Percentiles rank a stretch among this genome's conserved stretches.
Evolutionary conservation across 2,888 invertebrate genomes (phyloP).

Genomic region (Zootermopsis nevadensis): DNA sequence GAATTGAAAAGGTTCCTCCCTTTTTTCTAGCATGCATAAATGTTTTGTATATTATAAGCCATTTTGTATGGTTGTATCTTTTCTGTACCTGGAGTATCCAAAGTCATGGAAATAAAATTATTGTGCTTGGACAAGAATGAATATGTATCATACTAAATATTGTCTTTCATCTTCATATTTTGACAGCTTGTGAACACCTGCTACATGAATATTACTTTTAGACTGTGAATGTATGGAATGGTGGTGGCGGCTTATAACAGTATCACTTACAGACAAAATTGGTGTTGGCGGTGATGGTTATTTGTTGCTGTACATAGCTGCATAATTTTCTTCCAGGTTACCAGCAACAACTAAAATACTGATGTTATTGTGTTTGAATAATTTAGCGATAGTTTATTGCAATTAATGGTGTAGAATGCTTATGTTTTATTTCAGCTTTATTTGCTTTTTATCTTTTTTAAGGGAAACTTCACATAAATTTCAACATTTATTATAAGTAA

Average conservation of each 20-base stretch:
- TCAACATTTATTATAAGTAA: background rate
- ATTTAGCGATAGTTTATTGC: constrained; percentile 20
- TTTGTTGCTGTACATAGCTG: background rate
- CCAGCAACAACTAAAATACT: background rate
- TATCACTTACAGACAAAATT: background rate
- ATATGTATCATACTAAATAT: background rate
- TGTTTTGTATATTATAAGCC: background rate
- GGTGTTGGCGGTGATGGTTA: constrained; percentile 25
- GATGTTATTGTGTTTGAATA: background rate
- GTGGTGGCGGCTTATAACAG: background rate
- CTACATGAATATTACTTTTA: constrained; percentile 26
- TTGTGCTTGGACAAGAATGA: constrained; percentile 9
- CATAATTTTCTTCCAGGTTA: background rate
- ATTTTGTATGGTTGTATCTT: constrained; percentile 6
- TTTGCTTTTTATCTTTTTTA: background rate
- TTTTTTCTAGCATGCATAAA: constrained; percentile 6
- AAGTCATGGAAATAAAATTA: background rate
- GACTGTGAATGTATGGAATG: constrained; percentile 10
- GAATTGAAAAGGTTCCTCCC: background rate
- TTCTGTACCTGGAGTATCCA: background rate
- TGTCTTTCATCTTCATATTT: constrained; percentile 13
- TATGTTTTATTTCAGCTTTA: constrained; percentile 38
- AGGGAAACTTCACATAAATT: background rate
- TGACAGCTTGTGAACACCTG: constrained; percentile 44
- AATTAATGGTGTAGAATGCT: constrained; percentile 35